Evolutionary conservation across 2,113 vertebrate species (phyloP).

Genomic region (Hydropotes inermis): DNA sequence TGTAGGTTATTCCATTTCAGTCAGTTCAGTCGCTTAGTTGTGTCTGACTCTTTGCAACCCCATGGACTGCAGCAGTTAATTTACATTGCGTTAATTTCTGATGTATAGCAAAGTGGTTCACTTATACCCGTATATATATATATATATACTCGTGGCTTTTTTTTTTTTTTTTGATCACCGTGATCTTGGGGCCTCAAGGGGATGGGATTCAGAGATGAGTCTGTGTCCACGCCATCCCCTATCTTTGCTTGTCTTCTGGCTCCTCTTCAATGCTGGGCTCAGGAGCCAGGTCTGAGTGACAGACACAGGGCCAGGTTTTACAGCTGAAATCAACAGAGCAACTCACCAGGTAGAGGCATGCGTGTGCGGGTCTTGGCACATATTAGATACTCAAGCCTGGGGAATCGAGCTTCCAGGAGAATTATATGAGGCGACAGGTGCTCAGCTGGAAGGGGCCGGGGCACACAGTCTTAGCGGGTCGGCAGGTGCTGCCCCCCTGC

Average conservation of each 20-base stretch:
- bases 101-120: not conserved
- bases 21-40: not conserved
- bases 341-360: accelerated
- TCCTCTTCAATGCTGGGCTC: not conserved
- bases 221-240: not conserved
- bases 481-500: accelerated
- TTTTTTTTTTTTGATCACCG: not conserved
- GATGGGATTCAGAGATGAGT: not conserved
- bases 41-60: not conserved
- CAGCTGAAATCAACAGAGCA: not conserved
- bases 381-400: accelerated
- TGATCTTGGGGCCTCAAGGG: accelerated
- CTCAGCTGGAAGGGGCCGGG: not conserved
- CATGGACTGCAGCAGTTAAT: not conserved
- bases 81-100: not conserved
- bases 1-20: not conserved
- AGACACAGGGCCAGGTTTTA: not conserved
- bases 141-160: not conserved
- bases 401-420: not conserved
- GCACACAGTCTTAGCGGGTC: accelerated
- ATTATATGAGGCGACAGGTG: accelerated
- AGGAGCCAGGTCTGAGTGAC: not conserved
- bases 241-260: accelerated
- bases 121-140: too few species aligned
- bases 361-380: accelerated